Base-by-base conservation (phyloP, 35 echinoderm and acorn worm species). In the Nesometra sesokonis region DNA sequence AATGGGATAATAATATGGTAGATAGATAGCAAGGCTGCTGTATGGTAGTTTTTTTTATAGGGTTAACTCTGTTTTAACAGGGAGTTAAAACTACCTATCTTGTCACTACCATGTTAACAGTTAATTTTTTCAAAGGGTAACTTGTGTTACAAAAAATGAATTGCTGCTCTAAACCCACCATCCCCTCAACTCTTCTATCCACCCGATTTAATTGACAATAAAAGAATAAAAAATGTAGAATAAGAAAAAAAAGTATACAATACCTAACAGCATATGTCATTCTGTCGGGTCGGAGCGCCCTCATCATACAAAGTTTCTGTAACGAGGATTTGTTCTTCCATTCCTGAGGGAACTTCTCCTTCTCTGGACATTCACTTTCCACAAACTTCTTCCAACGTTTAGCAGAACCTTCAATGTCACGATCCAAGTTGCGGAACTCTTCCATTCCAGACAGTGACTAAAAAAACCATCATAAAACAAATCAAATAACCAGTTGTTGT, bases 361-460 rank as follows among this genome's bases (percentile, higher is more conserved):
- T 99, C 82, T 99, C 96, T 21, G 96, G 96, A 86, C 96, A 99
- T 57, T 94, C 96, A 80, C 96, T 99, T 87, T 99, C 96, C 36
- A 99, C 96, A 90, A 99, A 99, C 76, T 99, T 99, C 96, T 94
- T 99, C 96, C 96, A 99, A 76, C 96, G 87, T 84, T 99, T 94
- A 57, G 96, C 90, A 21, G 96, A 94, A 32, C 96, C 96, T 84
- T 99, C 96, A 33, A 99, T 99, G 87, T 99, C 96, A 85, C 96
- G 89, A 79, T 99, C 96, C 85, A 99, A 84, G 76, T 99, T 99
- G 11, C 96, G 93, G 93, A 99, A 99, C 31, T 99, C 96, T 35
- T 99, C 96, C 96, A 99, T 99, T 11, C 82, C 89, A 33, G 92
- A 86, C 35, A 99, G 85, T 17, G 96, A 94, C 96, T 99, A 32